Base-by-base conservation (phyloP, 2,888 invertebrate genomes). In the Opisthograptis luteolata region DNA sequence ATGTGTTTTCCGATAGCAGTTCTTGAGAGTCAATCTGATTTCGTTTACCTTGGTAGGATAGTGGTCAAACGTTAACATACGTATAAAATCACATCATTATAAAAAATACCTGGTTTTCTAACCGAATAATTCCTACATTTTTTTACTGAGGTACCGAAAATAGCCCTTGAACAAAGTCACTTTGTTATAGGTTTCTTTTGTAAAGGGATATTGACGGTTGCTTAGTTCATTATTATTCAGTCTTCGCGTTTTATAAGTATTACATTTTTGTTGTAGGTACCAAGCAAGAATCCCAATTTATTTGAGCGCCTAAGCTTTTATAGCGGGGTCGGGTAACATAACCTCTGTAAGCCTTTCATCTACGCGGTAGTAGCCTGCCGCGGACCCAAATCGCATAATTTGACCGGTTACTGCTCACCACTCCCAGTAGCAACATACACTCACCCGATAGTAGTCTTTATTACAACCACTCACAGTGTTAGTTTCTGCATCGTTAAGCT, bases 281-380 rank as follows among this genome's bases (percentile, higher is more conserved):
- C 56, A 63, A 60, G 53, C 62, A 63, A 62, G 62, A 66, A 66
- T 62, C 58, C 56, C 54, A 55, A 66, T 70, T 65, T 64, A 63
- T 64, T 65, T 51, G 44, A 51, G 63, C 58, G 52, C n/a, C n/a
- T 73, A 67, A 71, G 68, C 67, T 61, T 66, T 76, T 67, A 73
- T 62, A 58, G 67, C 61, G 57, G 63, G 69, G 67, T 64, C 59
- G 63, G 68, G 60, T 57, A 60, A 63, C 64, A 64, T 70, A 71
- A 66, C 71, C 68, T 66, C 58, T 40, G 71, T 73, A 79, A 77
- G 73, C 73, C 76, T 79, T 79, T 79, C 73, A 77, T 79, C 72
- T 73, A 65, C 49, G 66, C 50, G 55, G 60, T 44, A 57, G 61
- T n/a, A 60, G 55, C 49, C 55, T 59, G 58, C 62, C 58, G 61